These are phyloP conservation scores for Falco peregrinus DNA, from an alignment of 2,797 vertebrate species.

Conservation along the genomic window DNA sequence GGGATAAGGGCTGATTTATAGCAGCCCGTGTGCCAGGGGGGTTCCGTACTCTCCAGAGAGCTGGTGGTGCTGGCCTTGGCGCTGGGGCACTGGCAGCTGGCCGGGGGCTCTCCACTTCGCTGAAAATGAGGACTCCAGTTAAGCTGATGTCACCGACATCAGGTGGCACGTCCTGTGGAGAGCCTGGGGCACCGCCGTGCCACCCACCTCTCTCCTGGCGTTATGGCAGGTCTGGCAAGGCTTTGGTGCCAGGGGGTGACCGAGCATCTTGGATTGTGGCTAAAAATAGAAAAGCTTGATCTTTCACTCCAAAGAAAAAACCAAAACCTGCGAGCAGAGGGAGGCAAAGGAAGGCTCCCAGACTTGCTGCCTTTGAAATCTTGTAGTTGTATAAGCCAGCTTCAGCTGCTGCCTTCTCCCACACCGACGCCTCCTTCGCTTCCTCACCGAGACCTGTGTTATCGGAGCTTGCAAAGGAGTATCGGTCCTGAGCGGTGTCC, in stretches of 20 bases:
- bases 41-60: not conserved
- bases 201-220: not conserved
- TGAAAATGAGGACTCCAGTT: not conserved
- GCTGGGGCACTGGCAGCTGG: not conserved
- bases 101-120: not conserved
- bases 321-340: not conserved
- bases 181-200: not conserved
- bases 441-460: not conserved
- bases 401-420: not conserved
- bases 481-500: not conserved
- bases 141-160: not conserved
- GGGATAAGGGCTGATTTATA: not conserved
- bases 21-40: not conserved
- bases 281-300: not conserved
- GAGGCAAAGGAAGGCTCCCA: not conserved
- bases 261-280: not conserved
- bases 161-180: not conserved
- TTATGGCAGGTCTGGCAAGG: not conserved
- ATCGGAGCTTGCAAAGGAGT: not conserved
- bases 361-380: not conserved
- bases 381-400: not conserved
- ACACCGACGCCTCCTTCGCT: not conserved
- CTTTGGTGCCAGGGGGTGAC: not conserved
- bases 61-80: not conserved
- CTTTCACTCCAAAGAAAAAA: not conserved